A percentile compares a stretch with the other conserved stretches of the same genome.
Conservation (phyloP, 1,140 invertebrate species). For the Propsilocerus akamusi region DNA sequence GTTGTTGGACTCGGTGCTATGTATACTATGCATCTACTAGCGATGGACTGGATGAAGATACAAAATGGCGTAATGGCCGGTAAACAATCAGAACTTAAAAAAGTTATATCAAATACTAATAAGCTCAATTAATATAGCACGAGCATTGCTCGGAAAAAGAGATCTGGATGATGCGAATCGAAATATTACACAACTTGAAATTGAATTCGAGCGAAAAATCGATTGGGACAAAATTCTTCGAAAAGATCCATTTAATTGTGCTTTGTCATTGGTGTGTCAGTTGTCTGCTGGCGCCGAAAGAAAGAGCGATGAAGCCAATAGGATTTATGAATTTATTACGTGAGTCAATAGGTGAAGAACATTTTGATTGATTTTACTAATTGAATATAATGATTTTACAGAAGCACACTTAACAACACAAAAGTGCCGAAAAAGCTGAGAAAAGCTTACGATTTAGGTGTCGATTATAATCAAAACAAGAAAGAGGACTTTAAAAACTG, state of each 20-base stretch:
- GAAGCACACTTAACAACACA: not conserved
- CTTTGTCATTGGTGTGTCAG: conserved; percentile 22
- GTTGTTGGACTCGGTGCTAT: conserved; percentile 24
- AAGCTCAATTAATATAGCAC: not conserved
- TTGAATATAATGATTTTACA: not conserved
- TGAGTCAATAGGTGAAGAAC: not conserved
- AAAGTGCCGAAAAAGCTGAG: not conserved
- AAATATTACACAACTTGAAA: conserved; percentile 2
- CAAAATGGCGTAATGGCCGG: conserved; percentile 13
- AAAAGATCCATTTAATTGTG: conserved; percentile 20
- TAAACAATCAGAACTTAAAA: not conserved
- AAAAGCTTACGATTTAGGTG: not conserved
- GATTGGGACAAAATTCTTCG: conserved; percentile 22
- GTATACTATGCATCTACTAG: conserved; percentile 28
- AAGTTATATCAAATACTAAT: not conserved
- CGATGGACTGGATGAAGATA: conserved; percentile 26
- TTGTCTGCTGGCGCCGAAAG: conserved; percentile 19
- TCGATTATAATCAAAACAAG: not conserved
- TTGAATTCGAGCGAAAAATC: conserved; percentile 6
- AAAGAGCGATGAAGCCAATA: conserved; percentile 12
- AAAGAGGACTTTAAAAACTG: not conserved
- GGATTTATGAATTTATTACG: not conserved
- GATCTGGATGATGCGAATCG: not conserved
- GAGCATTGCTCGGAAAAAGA: not conserved
- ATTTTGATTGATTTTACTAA: not conserved